These are phyloP conservation scores for Meloe dianella DNA, from an alignment of 2,888 invertebrate species.

Conservation along the genomic window DNA sequence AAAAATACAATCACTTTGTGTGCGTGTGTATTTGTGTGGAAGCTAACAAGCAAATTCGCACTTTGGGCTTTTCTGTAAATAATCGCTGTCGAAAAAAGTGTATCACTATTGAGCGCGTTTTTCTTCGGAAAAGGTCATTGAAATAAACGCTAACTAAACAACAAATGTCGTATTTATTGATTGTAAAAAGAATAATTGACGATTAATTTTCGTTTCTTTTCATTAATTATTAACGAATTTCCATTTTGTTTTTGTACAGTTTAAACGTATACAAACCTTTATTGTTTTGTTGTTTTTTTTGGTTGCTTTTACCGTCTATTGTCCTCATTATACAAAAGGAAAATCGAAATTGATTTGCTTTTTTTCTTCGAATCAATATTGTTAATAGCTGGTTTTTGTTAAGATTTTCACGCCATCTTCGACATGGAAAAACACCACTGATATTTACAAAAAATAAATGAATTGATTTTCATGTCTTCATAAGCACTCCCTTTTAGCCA, in stretches of 20 bases:
- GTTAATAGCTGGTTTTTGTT: background rate
- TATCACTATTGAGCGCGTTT: too few relatives aligned
- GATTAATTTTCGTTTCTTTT: background rate
- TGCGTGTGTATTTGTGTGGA: background rate
- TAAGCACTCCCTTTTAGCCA: constrained; percentile 3
- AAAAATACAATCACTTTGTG: background rate
- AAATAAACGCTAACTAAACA: background rate
- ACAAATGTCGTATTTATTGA: background rate
- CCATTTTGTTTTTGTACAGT: background rate
- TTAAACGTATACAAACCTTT: too few relatives aligned
- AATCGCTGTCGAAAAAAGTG: background rate
- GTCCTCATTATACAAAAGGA: background rate
- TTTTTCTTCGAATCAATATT: background rate
- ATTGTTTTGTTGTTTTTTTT: background rate
- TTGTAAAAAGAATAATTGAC: background rate
- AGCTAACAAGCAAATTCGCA: background rate
- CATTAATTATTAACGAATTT: background rate
- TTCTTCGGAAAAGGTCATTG: background rate
- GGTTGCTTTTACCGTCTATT: background rate
- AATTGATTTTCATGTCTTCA: background rate
- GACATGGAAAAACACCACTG: background rate
- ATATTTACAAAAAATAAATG: background rate
- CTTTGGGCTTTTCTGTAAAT: background rate
- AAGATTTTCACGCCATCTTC: background rate
- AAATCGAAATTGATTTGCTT: background rate